These are phyloP conservation scores for Xylocampa areola DNA, from an alignment of 2,888 invertebrate species.

Conservation along the genomic window DNA sequence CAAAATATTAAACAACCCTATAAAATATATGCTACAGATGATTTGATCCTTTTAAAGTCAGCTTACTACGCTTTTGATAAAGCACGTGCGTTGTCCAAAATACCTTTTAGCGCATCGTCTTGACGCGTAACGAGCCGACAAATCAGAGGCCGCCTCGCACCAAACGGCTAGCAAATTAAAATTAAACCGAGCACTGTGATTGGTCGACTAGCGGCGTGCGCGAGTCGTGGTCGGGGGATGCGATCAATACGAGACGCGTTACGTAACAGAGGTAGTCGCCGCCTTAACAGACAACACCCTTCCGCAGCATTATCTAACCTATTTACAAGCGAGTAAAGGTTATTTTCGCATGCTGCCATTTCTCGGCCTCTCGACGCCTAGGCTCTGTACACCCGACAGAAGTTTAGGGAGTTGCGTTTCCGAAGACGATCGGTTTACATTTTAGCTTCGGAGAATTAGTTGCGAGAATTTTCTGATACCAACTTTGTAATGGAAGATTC, in stretches of 20 bases:
- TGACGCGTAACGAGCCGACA: slow-evolving; percentile 74
- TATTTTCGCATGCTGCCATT: slow-evolving; percentile 41
- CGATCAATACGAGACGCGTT: slow-evolving; percentile 85
- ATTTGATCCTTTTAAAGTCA: neutral
- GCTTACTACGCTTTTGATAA: slow-evolving; percentile 6
- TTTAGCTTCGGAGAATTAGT: slow-evolving; percentile 57
- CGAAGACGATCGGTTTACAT: slow-evolving; percentile 56
- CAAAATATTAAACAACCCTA: no score
- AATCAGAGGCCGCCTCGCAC: slow-evolving; percentile 75
- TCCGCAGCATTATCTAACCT: slow-evolving; percentile 55
- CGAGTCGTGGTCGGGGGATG: slow-evolving; percentile 57
- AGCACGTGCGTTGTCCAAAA: slow-evolving; percentile 52
- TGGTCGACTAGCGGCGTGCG: slow-evolving; percentile 69
- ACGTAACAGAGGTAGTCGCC: slow-evolving; percentile 74
- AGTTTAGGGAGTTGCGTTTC: slow-evolving; percentile 59
- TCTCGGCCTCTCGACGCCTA: slow-evolving; percentile 51
- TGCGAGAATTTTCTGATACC: slow-evolving; percentile 35
- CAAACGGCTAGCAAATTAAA: slow-evolving; percentile 84
- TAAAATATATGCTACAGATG: no score
- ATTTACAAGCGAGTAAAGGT: slow-evolving; percentile 36
- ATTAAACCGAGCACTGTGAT: slow-evolving; percentile 80
- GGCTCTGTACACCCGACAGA: slow-evolving; percentile 51
- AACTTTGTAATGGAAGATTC: slow-evolving; percentile 50
- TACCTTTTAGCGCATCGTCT: slow-evolving; percentile 66
- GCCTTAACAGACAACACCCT: slow-evolving; percentile 61